phyloP scores from a whole-genome alignment of 2,797 vertebrate genomes.

The Epinephelus malabaricus region DNA sequence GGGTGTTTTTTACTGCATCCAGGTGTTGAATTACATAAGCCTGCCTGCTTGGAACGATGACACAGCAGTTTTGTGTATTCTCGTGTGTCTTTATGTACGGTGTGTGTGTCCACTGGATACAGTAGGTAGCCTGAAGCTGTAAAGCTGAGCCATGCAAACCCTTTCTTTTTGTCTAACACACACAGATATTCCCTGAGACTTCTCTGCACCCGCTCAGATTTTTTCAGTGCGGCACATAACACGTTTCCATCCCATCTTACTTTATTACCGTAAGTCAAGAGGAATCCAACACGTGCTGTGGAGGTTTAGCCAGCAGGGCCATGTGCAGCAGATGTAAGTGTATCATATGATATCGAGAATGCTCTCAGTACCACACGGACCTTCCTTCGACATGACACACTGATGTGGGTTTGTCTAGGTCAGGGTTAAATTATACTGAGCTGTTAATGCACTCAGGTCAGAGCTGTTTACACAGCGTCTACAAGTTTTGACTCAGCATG shows the following conservation, averaged over 20 bases:
- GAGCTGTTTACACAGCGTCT: constrained; percentile 29
- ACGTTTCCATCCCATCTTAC: not conserved
- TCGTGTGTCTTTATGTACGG: not conserved
- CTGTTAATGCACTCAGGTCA: constrained; percentile 35
- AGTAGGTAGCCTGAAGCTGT: constrained; percentile 18
- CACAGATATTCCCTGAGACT: constrained; percentile 36
- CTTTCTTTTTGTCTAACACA: constrained; percentile 20
- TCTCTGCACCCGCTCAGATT: constrained; percentile 44
- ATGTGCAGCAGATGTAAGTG: constrained; percentile 53
- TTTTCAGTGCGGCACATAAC: constrained; percentile 41
- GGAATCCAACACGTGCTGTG: constrained; percentile 51
- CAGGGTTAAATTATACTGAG: constrained; percentile 3
- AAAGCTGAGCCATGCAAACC: constrained; percentile 40
- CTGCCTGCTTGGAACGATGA: constrained; percentile 47
- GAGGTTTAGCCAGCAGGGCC: constrained; percentile 37
- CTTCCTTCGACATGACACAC: constrained; percentile 25
- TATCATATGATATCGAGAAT: constrained; percentile 43
- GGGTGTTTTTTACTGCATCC: constrained; percentile 38
- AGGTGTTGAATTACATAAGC: constrained; percentile 63
- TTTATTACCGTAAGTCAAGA: constrained; percentile 28
- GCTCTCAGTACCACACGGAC: constrained; percentile 19
- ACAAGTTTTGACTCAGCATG: constrained; percentile 49
- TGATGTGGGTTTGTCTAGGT: not conserved
- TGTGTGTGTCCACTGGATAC: not conserved
- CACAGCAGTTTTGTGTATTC: constrained; percentile 52